Conservation (phyloP, 23 tunicate genomes). For the Styela clava region DNA sequence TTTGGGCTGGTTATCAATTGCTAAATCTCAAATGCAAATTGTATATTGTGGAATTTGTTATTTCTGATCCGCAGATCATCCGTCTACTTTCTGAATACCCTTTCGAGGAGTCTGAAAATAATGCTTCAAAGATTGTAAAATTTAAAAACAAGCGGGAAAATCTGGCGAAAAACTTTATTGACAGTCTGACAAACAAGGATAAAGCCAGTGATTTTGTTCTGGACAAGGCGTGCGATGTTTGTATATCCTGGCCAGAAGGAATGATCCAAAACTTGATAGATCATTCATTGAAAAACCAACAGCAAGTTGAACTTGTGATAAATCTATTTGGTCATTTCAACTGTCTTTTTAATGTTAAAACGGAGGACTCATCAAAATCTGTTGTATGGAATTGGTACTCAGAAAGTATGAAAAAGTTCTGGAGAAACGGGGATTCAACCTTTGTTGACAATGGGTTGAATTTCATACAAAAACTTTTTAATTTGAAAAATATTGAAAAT, state of each 20-base stretch:
- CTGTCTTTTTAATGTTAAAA: not conserved
- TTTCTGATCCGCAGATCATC: not conserved
- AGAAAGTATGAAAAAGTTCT: not conserved
- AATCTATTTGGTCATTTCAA: not conserved
- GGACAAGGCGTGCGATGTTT: not conserved
- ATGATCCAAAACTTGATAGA: not conserved
- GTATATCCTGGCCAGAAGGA: constrained; percentile 3
- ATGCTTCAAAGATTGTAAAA: not conserved
- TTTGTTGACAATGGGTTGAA: constrained; percentile 15
- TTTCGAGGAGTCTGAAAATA: not conserved
- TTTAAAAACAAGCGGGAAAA: not conserved
- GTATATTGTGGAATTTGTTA: not conserved
- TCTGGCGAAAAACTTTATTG: not conserved
- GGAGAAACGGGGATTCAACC: not conserved
- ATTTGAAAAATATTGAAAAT: not conserved
- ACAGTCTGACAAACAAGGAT: not conserved
- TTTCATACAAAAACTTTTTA: not conserved
- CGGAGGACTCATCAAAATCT: not conserved
- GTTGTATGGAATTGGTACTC: not conserved
- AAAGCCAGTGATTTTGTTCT: not conserved
- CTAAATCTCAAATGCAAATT: not conserved
- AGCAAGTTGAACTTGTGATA: not conserved
- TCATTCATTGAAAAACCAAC: constrained; percentile 3
- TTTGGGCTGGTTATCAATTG: constrained; percentile 1
- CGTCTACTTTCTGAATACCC: not conserved